A percentile compares a stretch with the other conserved stretches of the same genome.
These are phyloP conservation scores for Heteronetta atricapilla DNA, from an alignment of 2,113 vertebrate species.

Conservation along the genomic window DNA sequence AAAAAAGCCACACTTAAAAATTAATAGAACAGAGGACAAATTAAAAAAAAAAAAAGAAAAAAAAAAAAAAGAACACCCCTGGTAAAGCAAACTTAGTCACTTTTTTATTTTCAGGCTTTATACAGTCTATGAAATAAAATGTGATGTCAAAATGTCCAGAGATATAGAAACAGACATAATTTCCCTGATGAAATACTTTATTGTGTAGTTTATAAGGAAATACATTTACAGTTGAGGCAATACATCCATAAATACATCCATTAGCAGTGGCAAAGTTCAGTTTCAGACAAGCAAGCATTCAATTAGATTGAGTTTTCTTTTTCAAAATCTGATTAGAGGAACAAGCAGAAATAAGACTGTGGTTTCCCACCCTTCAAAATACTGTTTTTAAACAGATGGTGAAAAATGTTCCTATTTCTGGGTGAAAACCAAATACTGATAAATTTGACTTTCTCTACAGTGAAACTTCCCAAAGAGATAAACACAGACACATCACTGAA, in stretches of 20 bases:
- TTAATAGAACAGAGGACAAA: neutral
- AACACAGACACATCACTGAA: neutral
- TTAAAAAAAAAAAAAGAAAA: neutral
- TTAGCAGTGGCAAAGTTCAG: conserved; percentile 1
- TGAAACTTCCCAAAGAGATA: neutral
- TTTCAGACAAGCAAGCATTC: conserved; percentile 24
- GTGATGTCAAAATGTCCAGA: neutral
- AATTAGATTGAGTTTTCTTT: conserved; percentile 29
- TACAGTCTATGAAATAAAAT: neutral
- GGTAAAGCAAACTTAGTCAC: neutral
- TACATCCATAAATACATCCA: neutral
- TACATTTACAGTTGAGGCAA: neutral
- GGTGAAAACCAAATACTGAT: neutral
- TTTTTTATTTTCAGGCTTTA: neutral
- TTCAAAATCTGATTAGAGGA: conserved; percentile 37
- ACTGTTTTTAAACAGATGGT: neutral
- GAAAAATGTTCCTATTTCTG: neutral
- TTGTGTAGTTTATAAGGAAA: neutral
- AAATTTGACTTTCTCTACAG: neutral
- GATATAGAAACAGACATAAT: neutral
- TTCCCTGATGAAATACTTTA: neutral
- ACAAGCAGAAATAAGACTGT: neutral
- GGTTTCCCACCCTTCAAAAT: neutral
- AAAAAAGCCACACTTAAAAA: neutral
- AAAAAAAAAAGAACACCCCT: neutral